Evolutionary conservation across 2,113 vertebrate species (phyloP), one percentile per base, ranked within the genome.

Genomic region (Raja brachyura): DNA sequence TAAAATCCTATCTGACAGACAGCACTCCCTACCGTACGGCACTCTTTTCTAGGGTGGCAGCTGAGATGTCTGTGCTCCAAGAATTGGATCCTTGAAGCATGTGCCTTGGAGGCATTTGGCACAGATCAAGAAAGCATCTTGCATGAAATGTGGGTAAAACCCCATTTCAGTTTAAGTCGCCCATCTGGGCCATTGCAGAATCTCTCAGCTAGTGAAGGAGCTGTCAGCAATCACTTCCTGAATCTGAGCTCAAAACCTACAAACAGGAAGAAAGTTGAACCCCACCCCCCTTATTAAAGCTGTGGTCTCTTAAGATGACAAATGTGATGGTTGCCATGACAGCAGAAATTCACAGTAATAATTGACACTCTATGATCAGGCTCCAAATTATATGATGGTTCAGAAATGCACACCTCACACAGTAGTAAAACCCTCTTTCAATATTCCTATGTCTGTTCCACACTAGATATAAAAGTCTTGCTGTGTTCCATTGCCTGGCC

Each of bases 321-420:
- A 74, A 92, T 92, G 68, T 73, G 66, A 73, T 28, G 11, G 66
- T 73, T 18, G 20, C 20, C 33, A 39, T 73, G 22, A 66, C 66
- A 92, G 66, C 88, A 92, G 33, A 33, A 92, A 92, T 92, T 48
- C 66, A 25, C 18, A 73, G 68, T 54, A 74, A 48, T 92, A 14
- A 92, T 92, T 22, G 33, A 16, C 68, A 73, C 68, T 10, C 73
- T 73, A 25, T 28, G 73, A 92, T 92, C 68, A 92, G 68, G 18
- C 66, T 74, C 90, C 88, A 70, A 92, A 92, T 92, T 74, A 73
- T 13, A 74, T 20, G 25, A 8, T 73, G 39, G 66, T 39, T 13
- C 39, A 92, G 90, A 54, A 68, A 73, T 9, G 8, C 90, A 48
- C 11, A 54, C 68, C 22, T 92, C 68, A 54, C 66, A 48, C 33